phyloP scores from a whole-genome alignment of 2,888 invertebrate genomes.

The Dione juno region DNA sequence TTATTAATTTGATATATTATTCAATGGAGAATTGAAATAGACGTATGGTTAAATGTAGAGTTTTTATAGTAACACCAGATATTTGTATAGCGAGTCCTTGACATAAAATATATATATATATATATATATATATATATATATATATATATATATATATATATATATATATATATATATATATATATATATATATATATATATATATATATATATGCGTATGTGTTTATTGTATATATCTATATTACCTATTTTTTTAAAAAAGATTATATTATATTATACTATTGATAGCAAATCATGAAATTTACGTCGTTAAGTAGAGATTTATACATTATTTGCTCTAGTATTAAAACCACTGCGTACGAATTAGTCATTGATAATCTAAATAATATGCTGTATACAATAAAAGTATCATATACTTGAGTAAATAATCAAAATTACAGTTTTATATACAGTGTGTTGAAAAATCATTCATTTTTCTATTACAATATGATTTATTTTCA shows the following conservation, averaged over 20 bases:
- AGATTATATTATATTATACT: not conserved
- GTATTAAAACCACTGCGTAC: slow-evolving; percentile 5
- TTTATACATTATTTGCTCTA: slow-evolving; percentile 7
- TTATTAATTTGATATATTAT: not conserved
- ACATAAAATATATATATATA: too few species aligned
- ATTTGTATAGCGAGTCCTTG: not conserved
- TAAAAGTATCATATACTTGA: not conserved
- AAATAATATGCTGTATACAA: not conserved
- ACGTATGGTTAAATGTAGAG: not conserved
- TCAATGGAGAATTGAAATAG: not conserved
- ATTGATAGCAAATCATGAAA: slow-evolving; percentile 10
- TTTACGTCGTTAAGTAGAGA: not conserved
- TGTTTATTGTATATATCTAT: not conserved
- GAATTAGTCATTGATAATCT: slow-evolving; percentile 5
- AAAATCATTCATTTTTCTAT: slow-evolving; percentile 17
- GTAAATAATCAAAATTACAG: slow-evolving; percentile 4
- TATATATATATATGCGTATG: not conserved
- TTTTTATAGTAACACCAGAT: not conserved
- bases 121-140: too few species aligned
- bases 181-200: too few species aligned
- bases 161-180: too few species aligned
- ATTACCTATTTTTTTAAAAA: not conserved
- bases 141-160: too few species aligned
- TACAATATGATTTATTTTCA: slow-evolving; percentile 11
- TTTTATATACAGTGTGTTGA: not conserved